Conservation (phyloP, 30 jellyfish, hydroid and myxozoan genomes). For the Aurelia sp. region DNA sequence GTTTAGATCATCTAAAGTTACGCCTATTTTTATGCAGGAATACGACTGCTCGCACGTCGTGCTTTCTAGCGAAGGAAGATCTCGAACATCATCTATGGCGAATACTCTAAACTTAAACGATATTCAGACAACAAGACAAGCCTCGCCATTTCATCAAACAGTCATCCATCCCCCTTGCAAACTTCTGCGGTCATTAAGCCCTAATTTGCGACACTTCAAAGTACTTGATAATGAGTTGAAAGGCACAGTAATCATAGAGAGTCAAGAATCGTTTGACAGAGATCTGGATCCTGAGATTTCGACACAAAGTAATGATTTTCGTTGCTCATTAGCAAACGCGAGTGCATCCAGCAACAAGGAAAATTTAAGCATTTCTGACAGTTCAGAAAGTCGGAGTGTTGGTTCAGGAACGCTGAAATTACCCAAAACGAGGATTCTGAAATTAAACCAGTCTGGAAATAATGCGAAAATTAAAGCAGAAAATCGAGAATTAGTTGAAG, state of each 20-base stretch:
- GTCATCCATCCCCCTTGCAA: background rate
- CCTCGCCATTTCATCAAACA: background rate
- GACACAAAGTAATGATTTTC: background rate
- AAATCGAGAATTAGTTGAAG: background rate
- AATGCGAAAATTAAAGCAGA: background rate
- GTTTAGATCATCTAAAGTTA: background rate
- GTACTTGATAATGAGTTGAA: background rate
- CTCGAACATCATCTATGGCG: conserved; percentile 41
- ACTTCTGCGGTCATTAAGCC: background rate
- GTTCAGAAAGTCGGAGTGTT: background rate
- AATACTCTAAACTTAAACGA: conserved; percentile 4
- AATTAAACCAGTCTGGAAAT: background rate
- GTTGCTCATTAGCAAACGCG: background rate
- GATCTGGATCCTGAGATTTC: background rate
- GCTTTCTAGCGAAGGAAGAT: conserved; percentile 14
- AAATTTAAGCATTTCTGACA: background rate
- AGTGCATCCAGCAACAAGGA: background rate
- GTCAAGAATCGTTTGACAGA: background rate
- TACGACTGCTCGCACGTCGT: conserved; percentile 28
- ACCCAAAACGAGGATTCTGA: background rate
- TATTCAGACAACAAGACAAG: background rate
- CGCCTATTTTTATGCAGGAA: conserved; percentile 15
- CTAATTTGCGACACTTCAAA: background rate
- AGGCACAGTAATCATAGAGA: background rate
- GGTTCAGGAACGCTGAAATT: background rate